phyloP scores from a whole-genome alignment of 1,140 invertebrate genomes.

The Sitophilus oryzae region DNA sequence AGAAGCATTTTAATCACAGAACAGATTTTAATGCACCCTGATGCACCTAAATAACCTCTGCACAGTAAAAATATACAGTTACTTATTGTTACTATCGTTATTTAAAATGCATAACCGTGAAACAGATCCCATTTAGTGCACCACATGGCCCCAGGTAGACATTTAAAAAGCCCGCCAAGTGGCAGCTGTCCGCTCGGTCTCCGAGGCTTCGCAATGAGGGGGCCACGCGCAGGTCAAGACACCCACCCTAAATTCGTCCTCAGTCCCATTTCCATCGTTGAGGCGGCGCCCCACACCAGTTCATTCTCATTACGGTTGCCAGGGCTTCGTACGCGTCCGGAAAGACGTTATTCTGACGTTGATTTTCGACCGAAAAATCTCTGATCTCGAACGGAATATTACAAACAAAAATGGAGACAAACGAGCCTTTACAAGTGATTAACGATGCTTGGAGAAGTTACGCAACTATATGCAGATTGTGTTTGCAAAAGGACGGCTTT shows the following conservation, averaged over 20 bases:
- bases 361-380: background rate
- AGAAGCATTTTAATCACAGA: too few relatives aligned
- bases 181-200: constrained; percentile 14
- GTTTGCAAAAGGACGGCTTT: constrained; percentile 51
- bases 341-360: constrained; percentile 7
- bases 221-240: constrained; percentile 24
- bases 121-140: background rate
- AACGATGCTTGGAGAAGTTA: constrained; percentile 40
- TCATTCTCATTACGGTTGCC: constrained; percentile 7
- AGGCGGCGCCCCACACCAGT: constrained; percentile 22
- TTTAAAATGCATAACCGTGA: too few relatives aligned
- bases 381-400: background rate
- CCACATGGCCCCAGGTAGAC: constrained; percentile 14
- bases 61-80: too few relatives aligned
- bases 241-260: constrained; percentile 21
- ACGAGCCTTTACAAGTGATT: background rate
- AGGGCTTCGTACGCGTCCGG: constrained; percentile 5
- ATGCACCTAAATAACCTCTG: too few relatives aligned
- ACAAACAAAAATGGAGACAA: constrained; percentile 8
- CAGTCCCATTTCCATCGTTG: constrained; percentile 19
- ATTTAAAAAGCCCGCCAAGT: constrained; percentile 15
- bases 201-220: constrained; percentile 17
- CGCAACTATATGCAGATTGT: constrained; percentile 51
- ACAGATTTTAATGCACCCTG: too few relatives aligned
- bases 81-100: too few relatives aligned